Evolutionary conservation across 2,888 invertebrate species (phyloP), one percentile per base, ranked within the genome.

Genomic region (Agapostemon virescens): DNA sequence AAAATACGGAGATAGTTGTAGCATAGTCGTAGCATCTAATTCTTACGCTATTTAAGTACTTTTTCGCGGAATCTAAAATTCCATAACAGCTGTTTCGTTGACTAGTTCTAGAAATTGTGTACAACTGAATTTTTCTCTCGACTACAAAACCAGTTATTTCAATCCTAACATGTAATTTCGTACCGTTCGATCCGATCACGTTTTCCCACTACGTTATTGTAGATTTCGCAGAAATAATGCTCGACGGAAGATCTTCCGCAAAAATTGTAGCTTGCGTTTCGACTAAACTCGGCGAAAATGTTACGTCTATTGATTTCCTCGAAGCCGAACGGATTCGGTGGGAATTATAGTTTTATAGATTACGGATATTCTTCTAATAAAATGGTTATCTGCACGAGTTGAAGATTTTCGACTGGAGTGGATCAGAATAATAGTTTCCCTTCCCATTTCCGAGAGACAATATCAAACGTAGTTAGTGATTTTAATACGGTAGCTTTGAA

Each of bases 131-230:
- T 61, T 77, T 77, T 77, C 58, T 68, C 40, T 38, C 61, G 2
- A 61, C 33, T 66, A n/a, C 58, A 38, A 79, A 26, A 69, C 70
- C 42, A 66, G 69, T 74, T 67, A 79, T 81, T 81, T 74, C 55
- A 52, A 61, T 45, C 55, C 45, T 23, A 73, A 26, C 67, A 55
- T 80, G 68, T 79, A 81, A 79, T 81, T 81, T 71, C 45, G 69
- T 45, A 74, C 52, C 80, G 63, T 68, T 79, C 67, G 36, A n/a
- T 33, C 40, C 61, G 68, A 72, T 74, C 69, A 80, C 74, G 68
- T 77, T 68, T 40, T 61, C 4, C 38, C 17, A n/a, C 38, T 74
- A 33, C 36, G 66, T 80, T 63, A 30, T 36, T 33, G 64, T 73
- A 73, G 52, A 63, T 63, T 55, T 70, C 52, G 61, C 30, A 40